Conservation (phyloP, 2,888 invertebrate genomes). For the Lasioglossum morio region DNA sequence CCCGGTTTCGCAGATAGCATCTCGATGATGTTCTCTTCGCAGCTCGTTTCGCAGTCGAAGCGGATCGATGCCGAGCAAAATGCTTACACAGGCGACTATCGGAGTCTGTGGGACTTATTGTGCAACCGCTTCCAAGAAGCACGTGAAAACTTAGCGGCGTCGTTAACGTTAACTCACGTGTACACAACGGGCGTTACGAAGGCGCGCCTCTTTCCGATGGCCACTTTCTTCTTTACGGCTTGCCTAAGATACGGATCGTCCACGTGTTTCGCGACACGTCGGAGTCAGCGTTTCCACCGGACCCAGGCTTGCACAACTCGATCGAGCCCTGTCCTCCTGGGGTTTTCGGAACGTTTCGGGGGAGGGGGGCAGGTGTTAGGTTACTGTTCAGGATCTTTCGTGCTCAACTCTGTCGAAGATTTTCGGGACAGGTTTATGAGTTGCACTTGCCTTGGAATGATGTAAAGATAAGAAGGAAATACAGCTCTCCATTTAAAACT, state of each 20-base stretch:
- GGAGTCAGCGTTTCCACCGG: constrained; percentile 40
- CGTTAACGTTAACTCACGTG: constrained; percentile 65
- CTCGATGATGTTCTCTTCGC: not conserved
- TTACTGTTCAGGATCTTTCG: not conserved
- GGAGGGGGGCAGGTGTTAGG: not conserved
- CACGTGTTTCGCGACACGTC: constrained; percentile 75
- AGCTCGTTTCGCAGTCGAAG: not conserved
- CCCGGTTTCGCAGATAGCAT: not conserved
- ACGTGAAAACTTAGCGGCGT: constrained; percentile 67
- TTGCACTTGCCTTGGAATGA: not conserved
- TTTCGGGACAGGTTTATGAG: not conserved
- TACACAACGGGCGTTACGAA: constrained; percentile 66
- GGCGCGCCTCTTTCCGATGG: constrained; percentile 74
- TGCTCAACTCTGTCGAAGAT: not conserved
- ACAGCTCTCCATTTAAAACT: too few relatives aligned
- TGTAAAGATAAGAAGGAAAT: too few relatives aligned
- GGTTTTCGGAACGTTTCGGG: constrained; percentile 11
- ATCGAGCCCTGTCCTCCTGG: not conserved
- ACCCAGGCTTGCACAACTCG: constrained; percentile 44
- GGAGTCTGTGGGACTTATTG: constrained; percentile 37
- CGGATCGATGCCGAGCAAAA: constrained; percentile 22
- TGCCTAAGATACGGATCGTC: constrained; percentile 75
- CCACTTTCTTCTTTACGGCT: constrained; percentile 77
- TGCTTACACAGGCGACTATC: constrained; percentile 12
- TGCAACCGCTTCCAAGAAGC: constrained; percentile 64